Evolutionary conservation across 1,140 invertebrate genomes (phyloP).

Genomic region (Stegodyphus mimosarum): DNA sequence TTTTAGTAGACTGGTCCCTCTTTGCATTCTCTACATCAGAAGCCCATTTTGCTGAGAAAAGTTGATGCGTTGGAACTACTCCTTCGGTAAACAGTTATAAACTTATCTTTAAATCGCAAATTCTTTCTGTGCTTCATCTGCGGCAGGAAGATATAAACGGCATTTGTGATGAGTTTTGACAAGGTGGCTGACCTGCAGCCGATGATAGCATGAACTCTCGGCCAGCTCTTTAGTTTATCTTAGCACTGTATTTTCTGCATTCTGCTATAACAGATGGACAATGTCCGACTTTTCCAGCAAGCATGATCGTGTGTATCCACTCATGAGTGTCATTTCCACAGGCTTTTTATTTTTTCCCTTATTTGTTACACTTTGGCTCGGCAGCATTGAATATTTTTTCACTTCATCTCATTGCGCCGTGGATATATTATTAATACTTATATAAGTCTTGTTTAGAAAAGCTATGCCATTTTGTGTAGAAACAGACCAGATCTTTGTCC

Average conservation of each 20-base stretch:
- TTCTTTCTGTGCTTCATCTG: not conserved
- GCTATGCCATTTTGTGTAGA: not conserved
- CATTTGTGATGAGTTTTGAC: not conserved
- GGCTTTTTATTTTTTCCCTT: not conserved
- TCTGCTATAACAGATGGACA: too few relatives aligned
- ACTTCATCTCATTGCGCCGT: not conserved
- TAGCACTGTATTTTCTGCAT: too few relatives aligned
- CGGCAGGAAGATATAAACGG: not conserved
- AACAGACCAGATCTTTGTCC: not conserved
- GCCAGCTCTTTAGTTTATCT: not conserved
- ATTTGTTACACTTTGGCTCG: not conserved
- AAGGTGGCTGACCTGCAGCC: not conserved
- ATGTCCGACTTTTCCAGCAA: not conserved
- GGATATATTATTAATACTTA: not conserved
- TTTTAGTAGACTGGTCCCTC: not conserved
- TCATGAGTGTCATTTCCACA: not conserved
- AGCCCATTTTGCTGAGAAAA: too few relatives aligned
- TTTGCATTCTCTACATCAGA: not conserved
- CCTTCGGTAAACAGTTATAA: too few relatives aligned
- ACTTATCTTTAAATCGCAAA: not conserved
- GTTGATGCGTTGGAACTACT: too few relatives aligned
- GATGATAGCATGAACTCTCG: not conserved
- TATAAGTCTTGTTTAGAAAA: not conserved
- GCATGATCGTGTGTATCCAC: constrained; percentile 39
- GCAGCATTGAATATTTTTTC: not conserved